Conservation (phyloP, 1,140 invertebrate genomes). For the Formica exsecta region DNA sequence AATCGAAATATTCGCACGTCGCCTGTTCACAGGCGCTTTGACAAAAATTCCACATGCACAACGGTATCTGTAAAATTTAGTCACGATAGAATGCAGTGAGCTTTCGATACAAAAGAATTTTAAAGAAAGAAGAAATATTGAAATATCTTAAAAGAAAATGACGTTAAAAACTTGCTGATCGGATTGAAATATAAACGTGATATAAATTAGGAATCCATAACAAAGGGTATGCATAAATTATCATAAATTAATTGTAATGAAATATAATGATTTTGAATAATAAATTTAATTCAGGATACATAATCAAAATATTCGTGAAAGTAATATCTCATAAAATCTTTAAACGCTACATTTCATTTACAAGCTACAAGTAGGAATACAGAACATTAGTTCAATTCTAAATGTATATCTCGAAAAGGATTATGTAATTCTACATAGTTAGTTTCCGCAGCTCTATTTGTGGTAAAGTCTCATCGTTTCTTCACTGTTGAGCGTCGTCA, state of each 20-base stretch:
- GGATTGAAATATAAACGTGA: not conserved
- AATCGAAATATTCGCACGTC: constrained; percentile 51
- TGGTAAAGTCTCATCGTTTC: constrained; percentile 49
- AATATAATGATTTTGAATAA: not conserved
- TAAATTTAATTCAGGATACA: not conserved
- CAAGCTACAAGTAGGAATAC: not conserved
- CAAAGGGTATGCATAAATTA: not conserved
- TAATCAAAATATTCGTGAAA: not conserved
- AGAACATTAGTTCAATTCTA: constrained; percentile 11
- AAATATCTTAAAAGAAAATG: constrained; percentile 10
- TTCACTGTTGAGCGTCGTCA: constrained; percentile 31
- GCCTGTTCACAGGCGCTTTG: constrained; percentile 44
- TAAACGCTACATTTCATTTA: constrained; percentile 6
- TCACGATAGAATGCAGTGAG: constrained; percentile 25
- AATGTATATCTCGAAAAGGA: constrained; percentile 19
- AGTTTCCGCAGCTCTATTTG: constrained; percentile 19
- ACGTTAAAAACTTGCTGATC: not conserved
- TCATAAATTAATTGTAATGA: not conserved
- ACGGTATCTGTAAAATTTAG: constrained; percentile 58
- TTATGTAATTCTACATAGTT: constrained; percentile 27
- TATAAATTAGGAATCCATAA: constrained; percentile 9
- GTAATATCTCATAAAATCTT: not conserved
- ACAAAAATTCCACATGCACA: constrained; percentile 62
- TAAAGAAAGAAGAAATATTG: constrained; percentile 22
- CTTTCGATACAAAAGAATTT: constrained; percentile 39